Evolutionary conservation across 2,113 vertebrate genomes (phyloP).

Genomic region (Mustela nigripes): DNA sequence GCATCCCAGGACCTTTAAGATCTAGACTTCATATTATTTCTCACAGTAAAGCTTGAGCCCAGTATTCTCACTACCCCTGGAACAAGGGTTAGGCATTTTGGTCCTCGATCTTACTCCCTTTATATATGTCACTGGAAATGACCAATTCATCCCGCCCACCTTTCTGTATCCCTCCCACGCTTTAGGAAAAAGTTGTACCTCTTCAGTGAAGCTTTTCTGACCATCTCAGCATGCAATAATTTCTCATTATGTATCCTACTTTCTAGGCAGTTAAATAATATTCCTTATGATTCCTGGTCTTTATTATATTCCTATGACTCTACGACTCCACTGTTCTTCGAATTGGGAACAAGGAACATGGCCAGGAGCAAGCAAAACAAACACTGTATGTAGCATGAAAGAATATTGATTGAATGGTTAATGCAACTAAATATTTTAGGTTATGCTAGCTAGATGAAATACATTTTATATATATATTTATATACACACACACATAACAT

Average conservation of each 20-base stretch:
- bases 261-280: not conserved
- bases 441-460: not conserved
- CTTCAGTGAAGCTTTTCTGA: not conserved
- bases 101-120: not conserved
- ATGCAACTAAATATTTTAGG: constrained; percentile 5
- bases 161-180: not conserved
- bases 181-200: not conserved
- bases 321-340: not conserved
- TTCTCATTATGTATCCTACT: not conserved
- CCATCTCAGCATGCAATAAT: not conserved
- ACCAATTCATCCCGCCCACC: not conserved
- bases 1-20: not conserved
- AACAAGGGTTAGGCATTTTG: not conserved
- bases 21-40: not conserved
- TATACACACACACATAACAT: too few species aligned
- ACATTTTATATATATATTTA: not conserved
- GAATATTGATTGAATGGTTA: not conserved
- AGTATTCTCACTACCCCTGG: not conserved
- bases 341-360: not conserved
- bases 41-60: not conserved
- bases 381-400: not conserved
- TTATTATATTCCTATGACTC: not conserved
- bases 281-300: not conserved
- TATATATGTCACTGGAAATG: not conserved
- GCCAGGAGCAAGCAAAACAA: not conserved